Conservation (phyloP, 2,113 vertebrate genomes). For the Vireo altiloquus region DNA sequence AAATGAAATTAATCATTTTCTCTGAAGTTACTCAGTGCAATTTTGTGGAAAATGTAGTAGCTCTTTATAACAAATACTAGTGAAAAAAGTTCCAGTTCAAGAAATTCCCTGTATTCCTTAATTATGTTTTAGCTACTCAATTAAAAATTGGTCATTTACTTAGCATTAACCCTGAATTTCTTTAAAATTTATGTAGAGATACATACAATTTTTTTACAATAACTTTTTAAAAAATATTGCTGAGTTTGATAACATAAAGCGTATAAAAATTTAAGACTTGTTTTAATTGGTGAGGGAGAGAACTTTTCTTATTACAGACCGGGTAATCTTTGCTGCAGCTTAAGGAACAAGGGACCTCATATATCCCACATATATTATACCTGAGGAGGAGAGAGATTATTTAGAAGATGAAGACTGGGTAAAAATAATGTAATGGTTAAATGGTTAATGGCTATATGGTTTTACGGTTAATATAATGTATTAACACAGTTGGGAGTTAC, state of each 20-base stretch:
- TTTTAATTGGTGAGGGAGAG: neutral
- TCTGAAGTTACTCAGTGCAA: neutral
- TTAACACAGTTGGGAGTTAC: neutral
- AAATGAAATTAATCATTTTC: neutral
- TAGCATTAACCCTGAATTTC: neutral
- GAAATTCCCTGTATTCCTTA: neutral
- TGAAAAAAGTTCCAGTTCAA: neutral
- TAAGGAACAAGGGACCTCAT: neutral
- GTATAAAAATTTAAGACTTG: neutral
- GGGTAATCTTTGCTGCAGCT: neutral
- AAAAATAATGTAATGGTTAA: neutral
- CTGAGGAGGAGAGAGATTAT: neutral
- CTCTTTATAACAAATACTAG: neutral
- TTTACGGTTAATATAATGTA: neutral
- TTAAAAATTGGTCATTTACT: neutral
- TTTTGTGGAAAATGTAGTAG: neutral
- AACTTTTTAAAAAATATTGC: neutral
- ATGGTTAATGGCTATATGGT: neutral
- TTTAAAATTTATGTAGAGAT: neutral
- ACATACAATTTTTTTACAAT: neutral
- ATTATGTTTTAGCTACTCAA: neutral
- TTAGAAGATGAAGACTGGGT: neutral
- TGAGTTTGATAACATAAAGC: neutral
- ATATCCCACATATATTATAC: neutral
- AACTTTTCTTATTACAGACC: neutral